Percentiles rank a stretch among this genome's conserved stretches.
phyloP scores from a whole-genome alignment of 1,140 invertebrate species.

The Asbolus verrucosus region DNA sequence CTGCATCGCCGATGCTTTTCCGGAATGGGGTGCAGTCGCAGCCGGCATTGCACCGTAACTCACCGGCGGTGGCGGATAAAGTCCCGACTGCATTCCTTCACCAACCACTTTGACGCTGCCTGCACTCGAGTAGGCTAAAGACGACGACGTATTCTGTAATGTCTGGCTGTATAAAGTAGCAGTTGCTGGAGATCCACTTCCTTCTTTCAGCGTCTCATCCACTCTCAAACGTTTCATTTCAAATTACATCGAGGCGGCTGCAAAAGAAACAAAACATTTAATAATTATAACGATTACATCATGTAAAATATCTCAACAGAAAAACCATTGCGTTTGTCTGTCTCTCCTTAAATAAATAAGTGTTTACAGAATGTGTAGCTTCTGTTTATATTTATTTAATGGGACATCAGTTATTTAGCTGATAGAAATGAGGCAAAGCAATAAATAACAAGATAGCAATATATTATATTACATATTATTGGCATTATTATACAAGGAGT shows the following conservation, averaged over 20 bases:
- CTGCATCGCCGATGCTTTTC: slow-evolving; percentile 59
- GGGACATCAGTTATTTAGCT: no score
- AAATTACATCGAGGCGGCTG: slow-evolving; percentile 72
- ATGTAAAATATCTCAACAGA: no score
- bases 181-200: slow-evolving; percentile 50
- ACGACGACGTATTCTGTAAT: slow-evolving; percentile 52
- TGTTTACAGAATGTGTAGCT: no score
- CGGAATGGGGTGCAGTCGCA: slow-evolving; percentile 60
- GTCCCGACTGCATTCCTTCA: slow-evolving; percentile 67
- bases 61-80: slow-evolving; percentile 62
- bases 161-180: slow-evolving; percentile 54
- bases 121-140: slow-evolving; percentile 55
- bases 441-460: no score
- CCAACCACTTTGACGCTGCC: slow-evolving; percentile 64
- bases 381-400: no score
- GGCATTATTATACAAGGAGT: no score
- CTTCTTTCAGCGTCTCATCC: slow-evolving; percentile 68
- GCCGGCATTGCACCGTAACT: slow-evolving; percentile 64
- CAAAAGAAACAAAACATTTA: no score
- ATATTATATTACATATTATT: no score
- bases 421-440: no score
- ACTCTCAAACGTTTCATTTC: slow-evolving; percentile 75
- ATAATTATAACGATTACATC: no score
- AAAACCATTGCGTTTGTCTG: neutral
- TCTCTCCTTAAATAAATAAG: no score